phyloP scores from a whole-genome alignment of 2,113 vertebrate genomes.

The Boulengeromyrus knoepffleri region DNA sequence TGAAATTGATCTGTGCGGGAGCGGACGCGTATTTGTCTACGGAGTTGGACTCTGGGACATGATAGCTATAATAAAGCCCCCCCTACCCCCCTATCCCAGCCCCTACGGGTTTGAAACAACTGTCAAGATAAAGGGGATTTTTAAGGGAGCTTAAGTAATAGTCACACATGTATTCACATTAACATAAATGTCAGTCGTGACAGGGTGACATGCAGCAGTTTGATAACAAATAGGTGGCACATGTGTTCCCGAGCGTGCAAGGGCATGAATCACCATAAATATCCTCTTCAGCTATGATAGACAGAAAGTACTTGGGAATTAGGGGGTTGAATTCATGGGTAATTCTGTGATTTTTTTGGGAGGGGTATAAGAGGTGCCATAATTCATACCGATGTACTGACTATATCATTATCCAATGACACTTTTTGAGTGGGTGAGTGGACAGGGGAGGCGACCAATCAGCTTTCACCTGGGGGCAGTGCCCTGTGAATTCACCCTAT shows the following conservation, averaged over 20 bases:
- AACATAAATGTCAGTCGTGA: neutral
- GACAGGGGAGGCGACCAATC: neutral
- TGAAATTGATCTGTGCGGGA: conserved; percentile 19
- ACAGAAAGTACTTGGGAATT: neutral
- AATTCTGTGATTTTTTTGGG: neutral
- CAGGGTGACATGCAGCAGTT: neutral
- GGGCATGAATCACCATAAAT: conserved; percentile 13
- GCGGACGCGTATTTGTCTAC: neutral
- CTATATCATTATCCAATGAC: neutral
- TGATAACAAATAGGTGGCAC: neutral
- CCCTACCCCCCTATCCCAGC: neutral
- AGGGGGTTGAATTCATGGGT: neutral
- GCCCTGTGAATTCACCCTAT: neutral
- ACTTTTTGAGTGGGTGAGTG: neutral
- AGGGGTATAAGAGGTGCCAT: neutral
- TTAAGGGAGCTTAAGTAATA: conserved; percentile 13
- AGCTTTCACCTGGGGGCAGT: neutral
- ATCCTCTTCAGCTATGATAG: neutral
- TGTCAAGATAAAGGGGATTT: neutral
- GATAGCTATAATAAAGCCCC: neutral
- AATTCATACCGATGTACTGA: neutral
- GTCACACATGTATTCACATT: neutral
- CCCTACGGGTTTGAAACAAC: neutral
- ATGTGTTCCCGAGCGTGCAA: neutral
- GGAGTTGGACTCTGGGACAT: conserved; percentile 5